Percentiles rank a stretch among this genome's conserved stretches.
Conservation (phyloP, 2,888 invertebrate species). For the Drosophila rubida region DNA sequence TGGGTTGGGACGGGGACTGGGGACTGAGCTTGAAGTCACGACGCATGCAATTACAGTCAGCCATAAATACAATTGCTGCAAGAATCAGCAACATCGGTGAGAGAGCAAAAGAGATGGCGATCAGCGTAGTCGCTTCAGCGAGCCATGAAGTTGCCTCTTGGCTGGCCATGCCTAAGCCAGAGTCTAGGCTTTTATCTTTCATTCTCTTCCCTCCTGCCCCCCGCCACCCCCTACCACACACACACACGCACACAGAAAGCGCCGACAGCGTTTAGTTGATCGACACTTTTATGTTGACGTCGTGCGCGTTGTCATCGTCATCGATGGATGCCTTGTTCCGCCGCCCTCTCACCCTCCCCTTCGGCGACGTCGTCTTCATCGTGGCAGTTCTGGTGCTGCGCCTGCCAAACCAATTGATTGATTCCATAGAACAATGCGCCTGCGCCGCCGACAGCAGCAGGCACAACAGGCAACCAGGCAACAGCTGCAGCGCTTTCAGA, state of each 20-base stretch:
- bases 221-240: not conserved
- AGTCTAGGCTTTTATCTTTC: slow-evolving; percentile 1
- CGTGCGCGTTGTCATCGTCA: slow-evolving; percentile 77
- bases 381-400: slow-evolving; percentile 77
- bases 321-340: slow-evolving; percentile 11
- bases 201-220: slow-evolving; percentile 13
- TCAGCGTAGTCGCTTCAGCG: slow-evolving; percentile 63
- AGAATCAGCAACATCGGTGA: slow-evolving; percentile 59
- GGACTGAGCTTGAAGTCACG: slow-evolving; percentile 55
- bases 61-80: slow-evolving; percentile 74
- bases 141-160: slow-evolving; percentile 77
- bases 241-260: slow-evolving; percentile 9
- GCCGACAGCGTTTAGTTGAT: slow-evolving; percentile 80
- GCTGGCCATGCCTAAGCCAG: slow-evolving; percentile 57
- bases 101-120: slow-evolving; percentile 29
- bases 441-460: slow-evolving; percentile 33
- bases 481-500: slow-evolving; percentile 33
- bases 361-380: slow-evolving; percentile 44
- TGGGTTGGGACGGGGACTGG: slow-evolving; percentile 20
- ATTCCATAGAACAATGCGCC: slow-evolving; percentile 77
- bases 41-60: slow-evolving; percentile 76
- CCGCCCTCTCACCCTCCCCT: not conserved
- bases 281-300: slow-evolving; percentile 81
- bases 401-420: slow-evolving; percentile 74
- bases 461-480: slow-evolving; percentile 6